These are phyloP conservation scores for Colinus virginianus DNA, from an alignment of 2,113 vertebrate species.

Conservation along the genomic window DNA sequence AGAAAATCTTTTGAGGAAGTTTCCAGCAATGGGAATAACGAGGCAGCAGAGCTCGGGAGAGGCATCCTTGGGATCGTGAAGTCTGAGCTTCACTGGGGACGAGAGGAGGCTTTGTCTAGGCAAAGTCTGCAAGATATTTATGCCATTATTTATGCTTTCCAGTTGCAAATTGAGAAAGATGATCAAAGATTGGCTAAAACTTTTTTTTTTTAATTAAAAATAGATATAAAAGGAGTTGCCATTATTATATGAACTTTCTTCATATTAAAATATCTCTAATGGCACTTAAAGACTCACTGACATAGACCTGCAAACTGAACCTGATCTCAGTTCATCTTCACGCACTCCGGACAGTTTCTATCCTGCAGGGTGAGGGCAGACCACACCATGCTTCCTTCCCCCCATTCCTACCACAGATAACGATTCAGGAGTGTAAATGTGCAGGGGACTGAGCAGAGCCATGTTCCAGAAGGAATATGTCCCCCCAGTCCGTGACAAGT, in stretches of 20 bases:
- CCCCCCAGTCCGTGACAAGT: background rate
- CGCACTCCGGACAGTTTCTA: background rate
- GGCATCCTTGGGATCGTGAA: background rate
- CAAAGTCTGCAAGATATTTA: background rate
- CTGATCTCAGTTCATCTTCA: background rate
- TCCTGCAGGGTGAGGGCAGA: background rate
- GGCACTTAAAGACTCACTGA: background rate
- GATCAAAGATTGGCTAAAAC: background rate
- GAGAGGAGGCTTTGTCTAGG: background rate
- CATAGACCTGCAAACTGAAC: background rate
- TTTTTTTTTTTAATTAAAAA: background rate
- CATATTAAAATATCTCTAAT: background rate
- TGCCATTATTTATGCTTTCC: background rate
- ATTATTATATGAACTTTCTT: background rate
- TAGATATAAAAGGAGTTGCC: background rate
- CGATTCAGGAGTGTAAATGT: background rate
- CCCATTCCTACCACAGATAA: background rate
- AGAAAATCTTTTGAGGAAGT: background rate
- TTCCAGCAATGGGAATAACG: background rate
- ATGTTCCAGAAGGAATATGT: background rate
- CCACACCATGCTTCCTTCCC: constrained; percentile 24
- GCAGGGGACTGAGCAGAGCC: background rate
- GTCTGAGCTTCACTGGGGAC: rapidly evolving
- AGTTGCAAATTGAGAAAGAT: background rate
- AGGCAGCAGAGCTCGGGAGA: background rate